phyloP scores from a whole-genome alignment of 2,888 invertebrate genomes.

The Mimachlamys varia region DNA sequence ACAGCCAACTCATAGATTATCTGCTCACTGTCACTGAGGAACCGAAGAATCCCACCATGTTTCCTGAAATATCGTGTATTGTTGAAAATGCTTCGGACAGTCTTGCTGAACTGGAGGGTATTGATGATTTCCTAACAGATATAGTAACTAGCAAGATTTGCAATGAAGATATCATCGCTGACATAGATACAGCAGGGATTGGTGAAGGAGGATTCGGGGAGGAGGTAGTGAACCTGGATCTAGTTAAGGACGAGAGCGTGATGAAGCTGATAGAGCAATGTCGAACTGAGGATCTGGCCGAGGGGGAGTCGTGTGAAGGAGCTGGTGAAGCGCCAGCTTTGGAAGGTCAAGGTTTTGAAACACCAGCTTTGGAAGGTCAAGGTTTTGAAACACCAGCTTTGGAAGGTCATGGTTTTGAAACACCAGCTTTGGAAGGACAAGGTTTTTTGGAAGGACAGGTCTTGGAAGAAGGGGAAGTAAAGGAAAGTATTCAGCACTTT shows the following conservation, averaged over 20 bases:
- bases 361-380: no score
- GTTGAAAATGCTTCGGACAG: background rate
- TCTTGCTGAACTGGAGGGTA: background rate
- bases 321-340: background rate
- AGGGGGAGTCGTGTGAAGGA: background rate
- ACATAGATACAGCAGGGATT: background rate
- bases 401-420: no score
- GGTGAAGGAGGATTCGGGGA: conserved; percentile 14
- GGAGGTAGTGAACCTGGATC: background rate
- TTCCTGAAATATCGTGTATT: background rate
- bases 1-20: background rate
- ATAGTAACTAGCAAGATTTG: conserved; percentile 11
- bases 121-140: background rate
- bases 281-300: background rate
- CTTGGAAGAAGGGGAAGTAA: background rate
- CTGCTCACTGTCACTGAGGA: background rate
- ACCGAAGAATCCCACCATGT: background rate
- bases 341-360: background rate
- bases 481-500: conserved; percentile 7
- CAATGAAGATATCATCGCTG: background rate
- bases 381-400: background rate
- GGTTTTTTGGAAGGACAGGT: background rate
- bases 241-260: background rate
- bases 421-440: background rate
- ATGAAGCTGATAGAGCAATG: conserved; percentile 19